Conservation (phyloP, 2,113 vertebrate species). For the Otus sunia region DNA sequence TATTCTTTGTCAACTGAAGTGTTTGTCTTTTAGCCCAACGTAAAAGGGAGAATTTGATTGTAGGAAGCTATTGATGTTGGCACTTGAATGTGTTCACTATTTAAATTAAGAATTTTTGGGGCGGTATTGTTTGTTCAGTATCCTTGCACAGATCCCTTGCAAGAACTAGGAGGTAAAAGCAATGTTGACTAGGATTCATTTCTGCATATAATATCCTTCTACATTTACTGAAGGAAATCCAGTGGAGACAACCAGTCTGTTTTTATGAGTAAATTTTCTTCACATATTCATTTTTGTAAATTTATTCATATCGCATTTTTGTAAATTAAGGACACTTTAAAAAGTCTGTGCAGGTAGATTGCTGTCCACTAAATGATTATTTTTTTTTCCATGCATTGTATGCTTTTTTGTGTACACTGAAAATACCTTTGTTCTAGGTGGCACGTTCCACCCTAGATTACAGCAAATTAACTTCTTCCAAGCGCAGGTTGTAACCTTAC, state of each 20-base stretch:
- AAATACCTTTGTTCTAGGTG: background rate
- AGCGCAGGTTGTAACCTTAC: background rate
- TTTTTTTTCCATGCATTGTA: background rate
- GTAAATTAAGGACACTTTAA: background rate
- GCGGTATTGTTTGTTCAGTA: background rate
- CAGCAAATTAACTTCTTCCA: background rate
- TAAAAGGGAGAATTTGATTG: background rate
- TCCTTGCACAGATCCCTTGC: background rate
- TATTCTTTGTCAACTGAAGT: background rate
- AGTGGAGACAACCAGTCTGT: background rate
- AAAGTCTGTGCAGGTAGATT: background rate
- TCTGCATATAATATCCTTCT: background rate
- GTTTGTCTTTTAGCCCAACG: background rate
- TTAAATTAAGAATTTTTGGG: background rate
- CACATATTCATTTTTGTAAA: accelerated
- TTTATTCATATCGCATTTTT: background rate
- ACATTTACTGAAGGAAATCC: background rate
- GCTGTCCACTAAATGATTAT: background rate
- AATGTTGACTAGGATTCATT: background rate
- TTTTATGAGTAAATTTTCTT: background rate
- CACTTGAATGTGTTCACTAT: background rate
- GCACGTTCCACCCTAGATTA: background rate
- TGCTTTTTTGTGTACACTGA: background rate
- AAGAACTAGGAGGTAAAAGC: background rate
- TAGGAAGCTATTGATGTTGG: background rate